These are phyloP conservation scores for Onychomys leucogaster DNA, from an alignment of 2,797 vertebrate genomes.

Conservation along the genomic window DNA sequence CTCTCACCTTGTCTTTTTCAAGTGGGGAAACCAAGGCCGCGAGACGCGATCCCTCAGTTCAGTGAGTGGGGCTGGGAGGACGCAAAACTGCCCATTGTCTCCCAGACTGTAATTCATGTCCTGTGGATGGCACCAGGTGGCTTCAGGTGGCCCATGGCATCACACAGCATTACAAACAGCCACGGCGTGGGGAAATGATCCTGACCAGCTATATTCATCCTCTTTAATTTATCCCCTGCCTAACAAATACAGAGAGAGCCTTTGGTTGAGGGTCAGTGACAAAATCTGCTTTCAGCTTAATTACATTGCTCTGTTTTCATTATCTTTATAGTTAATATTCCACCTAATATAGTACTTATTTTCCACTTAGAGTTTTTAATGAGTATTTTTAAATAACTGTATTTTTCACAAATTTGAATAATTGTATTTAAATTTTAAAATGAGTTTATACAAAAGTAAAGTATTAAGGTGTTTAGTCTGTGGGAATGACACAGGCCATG, in stretches of 20 bases:
- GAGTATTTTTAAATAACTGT: slow-evolving; percentile 57
- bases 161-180: not conserved
- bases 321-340: slow-evolving; percentile 53
- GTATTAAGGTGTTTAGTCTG: not conserved
- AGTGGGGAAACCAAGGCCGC: not conserved
- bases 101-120: accelerated
- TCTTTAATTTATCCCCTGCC: not conserved
- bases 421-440: slow-evolving; percentile 47
- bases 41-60: not conserved
- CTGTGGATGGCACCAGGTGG: no score
- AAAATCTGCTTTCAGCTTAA: slow-evolving; percentile 57
- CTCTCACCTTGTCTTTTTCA: not conserved
- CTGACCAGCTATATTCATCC: not conserved
- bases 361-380: slow-evolving; percentile 74
- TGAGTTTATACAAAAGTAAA: slow-evolving; percentile 3
- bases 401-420: slow-evolving; percentile 61
- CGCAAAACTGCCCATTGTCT: not conserved
- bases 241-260: not conserved
- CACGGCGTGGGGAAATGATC: not conserved
- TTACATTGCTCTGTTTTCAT: slow-evolving; percentile 50
- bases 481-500: accelerated
- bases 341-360: slow-evolving; percentile 64
- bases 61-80: not conserved
- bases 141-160: not conserved
- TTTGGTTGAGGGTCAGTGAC: not conserved